Percentiles rank a stretch among this genome's conserved stretches.
Evolutionary conservation across 2,113 vertebrate genomes (phyloP).

Genomic region (Bubo blakistoni): DNA sequence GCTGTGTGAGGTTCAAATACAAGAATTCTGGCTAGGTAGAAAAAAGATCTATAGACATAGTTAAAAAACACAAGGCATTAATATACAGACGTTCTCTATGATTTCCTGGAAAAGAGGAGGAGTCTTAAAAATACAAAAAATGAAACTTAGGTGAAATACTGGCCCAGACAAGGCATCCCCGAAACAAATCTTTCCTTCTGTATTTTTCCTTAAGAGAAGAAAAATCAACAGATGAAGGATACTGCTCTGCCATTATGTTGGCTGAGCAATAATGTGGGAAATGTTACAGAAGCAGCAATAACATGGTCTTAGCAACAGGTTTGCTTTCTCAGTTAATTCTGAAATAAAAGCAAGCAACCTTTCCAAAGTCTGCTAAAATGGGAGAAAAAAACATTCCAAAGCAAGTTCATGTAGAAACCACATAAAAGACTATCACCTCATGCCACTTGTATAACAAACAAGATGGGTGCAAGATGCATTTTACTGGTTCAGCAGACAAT

Average conservation of each 20-base stretch:
- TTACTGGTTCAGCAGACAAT: background rate
- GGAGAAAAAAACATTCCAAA: background rate
- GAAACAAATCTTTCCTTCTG: background rate
- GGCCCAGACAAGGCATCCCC: background rate
- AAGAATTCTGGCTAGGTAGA: background rate
- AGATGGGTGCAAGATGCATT: background rate
- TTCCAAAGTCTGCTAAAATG: background rate
- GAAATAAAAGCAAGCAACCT: background rate
- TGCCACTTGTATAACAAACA: background rate
- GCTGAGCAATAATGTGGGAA: background rate
- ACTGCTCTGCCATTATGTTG: fast-evolving
- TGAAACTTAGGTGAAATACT: background rate
- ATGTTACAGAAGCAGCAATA: background rate
- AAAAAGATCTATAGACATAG: background rate
- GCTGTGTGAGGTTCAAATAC: background rate
- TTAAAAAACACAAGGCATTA: background rate
- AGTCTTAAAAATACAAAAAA: background rate
- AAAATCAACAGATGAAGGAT: background rate
- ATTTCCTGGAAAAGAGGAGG: background rate
- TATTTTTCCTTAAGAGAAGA: background rate
- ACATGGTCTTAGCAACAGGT: background rate
- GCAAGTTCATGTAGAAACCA: background rate
- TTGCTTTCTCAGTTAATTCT: background rate
- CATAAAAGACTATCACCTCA: background rate
- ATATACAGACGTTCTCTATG: fast-evolving